Percentiles rank a stretch among this genome's conserved stretches.
Evolutionary conservation across 2,113 vertebrate species (phyloP).

Genomic region (Solea senegalensis): DNA sequence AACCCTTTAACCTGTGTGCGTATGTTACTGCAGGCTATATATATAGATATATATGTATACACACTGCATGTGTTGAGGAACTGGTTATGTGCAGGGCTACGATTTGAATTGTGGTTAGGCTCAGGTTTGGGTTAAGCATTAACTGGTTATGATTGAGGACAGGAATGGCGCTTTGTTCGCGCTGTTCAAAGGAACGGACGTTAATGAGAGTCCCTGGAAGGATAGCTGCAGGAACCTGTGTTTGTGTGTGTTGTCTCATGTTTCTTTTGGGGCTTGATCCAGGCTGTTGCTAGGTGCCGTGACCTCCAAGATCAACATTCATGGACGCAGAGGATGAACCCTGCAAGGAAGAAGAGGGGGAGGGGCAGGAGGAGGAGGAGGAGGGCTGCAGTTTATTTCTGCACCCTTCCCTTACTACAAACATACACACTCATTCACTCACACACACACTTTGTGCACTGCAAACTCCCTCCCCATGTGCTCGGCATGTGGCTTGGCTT

Average conservation of each 20-base stretch:
- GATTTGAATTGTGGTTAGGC: too few relatives aligned
- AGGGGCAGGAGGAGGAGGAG: slow-evolving; percentile 10
- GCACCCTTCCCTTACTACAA: slow-evolving; percentile 41
- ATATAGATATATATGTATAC: background rate
- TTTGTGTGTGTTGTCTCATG: slow-evolving; percentile 45
- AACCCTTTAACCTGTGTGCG: too few relatives aligned
- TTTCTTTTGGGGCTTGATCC: slow-evolving; percentile 62
- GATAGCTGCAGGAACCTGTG: background rate
- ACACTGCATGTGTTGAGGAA: too few relatives aligned
- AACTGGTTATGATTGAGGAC: too few relatives aligned
- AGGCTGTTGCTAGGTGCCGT: slow-evolving; percentile 69
- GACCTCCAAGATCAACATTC: slow-evolving; percentile 71
- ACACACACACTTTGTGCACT: slow-evolving; percentile 32
- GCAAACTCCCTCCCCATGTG: slow-evolving; percentile 35
- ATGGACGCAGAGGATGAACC: slow-evolving; percentile 62
- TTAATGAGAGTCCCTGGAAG: too few relatives aligned
- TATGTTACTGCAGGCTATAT: background rate
- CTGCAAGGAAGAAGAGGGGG: slow-evolving; percentile 41
- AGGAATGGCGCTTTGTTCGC: too few relatives aligned
- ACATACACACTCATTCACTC: slow-evolving; percentile 34
- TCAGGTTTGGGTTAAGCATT: too few relatives aligned
- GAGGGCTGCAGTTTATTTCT: slow-evolving; percentile 62
- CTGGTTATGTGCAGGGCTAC: too few relatives aligned
- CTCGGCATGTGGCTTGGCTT: slow-evolving; percentile 18
- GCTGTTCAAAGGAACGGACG: too few relatives aligned